phyloP scores from a whole-genome alignment of 2,888 invertebrate genomes.

The Torymus texanus region DNA sequence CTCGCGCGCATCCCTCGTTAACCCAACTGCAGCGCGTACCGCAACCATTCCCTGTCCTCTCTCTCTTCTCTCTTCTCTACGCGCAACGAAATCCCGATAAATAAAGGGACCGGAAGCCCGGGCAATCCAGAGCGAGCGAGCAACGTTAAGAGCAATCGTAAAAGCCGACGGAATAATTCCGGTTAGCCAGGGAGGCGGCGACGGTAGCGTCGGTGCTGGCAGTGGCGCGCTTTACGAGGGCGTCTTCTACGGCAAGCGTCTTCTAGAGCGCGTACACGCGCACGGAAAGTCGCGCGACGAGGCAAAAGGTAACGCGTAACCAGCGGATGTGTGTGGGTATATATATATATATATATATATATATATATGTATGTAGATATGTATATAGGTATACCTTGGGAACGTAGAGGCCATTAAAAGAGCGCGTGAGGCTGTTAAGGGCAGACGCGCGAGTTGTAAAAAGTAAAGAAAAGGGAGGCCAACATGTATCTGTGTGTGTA shows the following conservation, averaged over 20 bases:
- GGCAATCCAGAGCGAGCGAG: background rate
- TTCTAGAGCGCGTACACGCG: background rate
- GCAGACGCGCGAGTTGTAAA: slow-evolving; percentile 17
- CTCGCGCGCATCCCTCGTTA: no score
- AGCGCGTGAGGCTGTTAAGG: slow-evolving; percentile 28
- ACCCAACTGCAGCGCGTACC: no score
- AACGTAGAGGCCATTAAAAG: slow-evolving; percentile 26
- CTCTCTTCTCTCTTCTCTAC: no score
- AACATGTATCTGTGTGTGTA: no score
- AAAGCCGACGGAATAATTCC: slow-evolving; percentile 37
- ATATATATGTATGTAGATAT: no score
- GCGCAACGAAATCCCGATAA: slow-evolving; percentile 20
- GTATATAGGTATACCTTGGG: no score
- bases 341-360: no score
- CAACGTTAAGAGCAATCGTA: slow-evolving; percentile 42
- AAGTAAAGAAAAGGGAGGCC: background rate
- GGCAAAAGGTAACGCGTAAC: background rate
- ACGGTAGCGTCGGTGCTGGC: no score
- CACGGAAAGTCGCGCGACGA: slow-evolving; percentile 4
- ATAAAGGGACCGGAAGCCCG: slow-evolving; percentile 24
- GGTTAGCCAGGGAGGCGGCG: slow-evolving; percentile 13
- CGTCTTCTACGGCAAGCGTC: background rate
- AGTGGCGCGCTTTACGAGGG: slow-evolving; percentile 24
- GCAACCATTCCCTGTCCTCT: background rate
- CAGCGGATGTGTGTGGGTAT: background rate